phyloP scores from a whole-genome alignment of 2,113 vertebrate species.

The Tursiops truncatus region DNA sequence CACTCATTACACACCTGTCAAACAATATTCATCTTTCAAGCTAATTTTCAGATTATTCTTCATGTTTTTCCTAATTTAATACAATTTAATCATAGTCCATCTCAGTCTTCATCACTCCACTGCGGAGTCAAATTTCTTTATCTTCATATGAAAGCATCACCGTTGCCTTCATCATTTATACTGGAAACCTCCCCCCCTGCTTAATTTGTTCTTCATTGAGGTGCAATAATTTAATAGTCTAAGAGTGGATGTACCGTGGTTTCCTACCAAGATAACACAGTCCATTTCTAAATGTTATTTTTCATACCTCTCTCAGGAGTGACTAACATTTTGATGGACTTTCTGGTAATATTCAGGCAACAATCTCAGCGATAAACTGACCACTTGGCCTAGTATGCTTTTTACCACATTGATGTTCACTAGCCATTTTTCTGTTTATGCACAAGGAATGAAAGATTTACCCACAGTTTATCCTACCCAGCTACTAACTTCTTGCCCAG shows the following conservation, averaged over 20 bases:
- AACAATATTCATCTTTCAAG: constrained; percentile 42
- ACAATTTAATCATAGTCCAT: not conserved
- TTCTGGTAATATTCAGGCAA: not conserved
- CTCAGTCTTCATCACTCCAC: constrained; percentile 22
- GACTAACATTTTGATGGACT: not conserved
- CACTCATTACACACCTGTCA: constrained; percentile 12
- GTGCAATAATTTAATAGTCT: constrained; percentile 10
- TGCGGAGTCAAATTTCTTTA: constrained; percentile 17
- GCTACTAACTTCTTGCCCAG: not conserved
- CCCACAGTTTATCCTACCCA: not conserved
- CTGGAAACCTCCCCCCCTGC: not conserved
- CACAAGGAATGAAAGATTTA: not conserved
- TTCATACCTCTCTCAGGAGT: not conserved
- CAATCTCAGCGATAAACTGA: not conserved
- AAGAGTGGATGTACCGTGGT: not conserved
- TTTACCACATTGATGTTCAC: not conserved
- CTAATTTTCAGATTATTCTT: constrained; percentile 13
- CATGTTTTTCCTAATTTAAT: not conserved
- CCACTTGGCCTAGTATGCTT: not conserved
- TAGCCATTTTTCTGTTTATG: constrained; percentile 33
- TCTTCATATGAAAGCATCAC: constrained; percentile 12
- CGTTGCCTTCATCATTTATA: not conserved
- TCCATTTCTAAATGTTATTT: constrained; percentile 32
- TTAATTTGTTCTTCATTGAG: constrained; percentile 24
- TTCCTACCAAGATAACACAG: constrained; percentile 15